Evolutionary conservation across 2,113 vertebrate genomes (phyloP), one percentile per base, ranked within the genome.

Genomic region (Lampris megalopsis): DNA sequence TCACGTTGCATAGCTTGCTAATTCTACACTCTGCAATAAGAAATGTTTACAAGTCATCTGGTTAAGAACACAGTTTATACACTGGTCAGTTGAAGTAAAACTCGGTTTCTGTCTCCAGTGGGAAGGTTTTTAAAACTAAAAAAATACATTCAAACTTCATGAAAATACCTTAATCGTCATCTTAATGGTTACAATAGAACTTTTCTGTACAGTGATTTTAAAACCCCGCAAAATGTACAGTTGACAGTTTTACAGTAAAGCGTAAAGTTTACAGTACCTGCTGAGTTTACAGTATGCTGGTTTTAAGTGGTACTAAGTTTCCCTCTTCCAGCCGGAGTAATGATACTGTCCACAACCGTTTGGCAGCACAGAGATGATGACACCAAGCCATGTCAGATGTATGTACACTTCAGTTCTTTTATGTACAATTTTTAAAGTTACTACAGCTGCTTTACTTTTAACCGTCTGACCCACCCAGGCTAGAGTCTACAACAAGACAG

Each of bases 311-410:
- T 24, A 24, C 24, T 24, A 5, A 54, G 11, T 45, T 45, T 49
- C 38, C 64, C 38, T 54, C 36, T 45, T 35, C 40, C 9, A 75
- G 37, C 62, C 60, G 73, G 69, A 76, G 78, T 6, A 79, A 82
- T 77, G 86, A 86, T 88, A 82, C 86, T 78, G 87, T 91, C 24
- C 79, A 69, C 75, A 84, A 80, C 24, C 62, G 38, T 91, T 88
- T 89, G 90, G 86, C 90, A 87, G 81, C 85, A 71, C 53, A 86
- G 76, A 83, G 64, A 74, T 73, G 80, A 73, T 83, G 77, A 91
- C 68, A 85, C 76, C 73, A 83, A 79, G 84, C 58, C 76, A 78
- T 54, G 67, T 48, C 41, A 43, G 40, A 49, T 75, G 89, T 87
- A 88, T 64, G 70, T 78, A 85, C 81, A 85, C 59, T 82, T 79